phyloP scores from a whole-genome alignment of 2,888 invertebrate species.

The Corythucha ciliata region DNA sequence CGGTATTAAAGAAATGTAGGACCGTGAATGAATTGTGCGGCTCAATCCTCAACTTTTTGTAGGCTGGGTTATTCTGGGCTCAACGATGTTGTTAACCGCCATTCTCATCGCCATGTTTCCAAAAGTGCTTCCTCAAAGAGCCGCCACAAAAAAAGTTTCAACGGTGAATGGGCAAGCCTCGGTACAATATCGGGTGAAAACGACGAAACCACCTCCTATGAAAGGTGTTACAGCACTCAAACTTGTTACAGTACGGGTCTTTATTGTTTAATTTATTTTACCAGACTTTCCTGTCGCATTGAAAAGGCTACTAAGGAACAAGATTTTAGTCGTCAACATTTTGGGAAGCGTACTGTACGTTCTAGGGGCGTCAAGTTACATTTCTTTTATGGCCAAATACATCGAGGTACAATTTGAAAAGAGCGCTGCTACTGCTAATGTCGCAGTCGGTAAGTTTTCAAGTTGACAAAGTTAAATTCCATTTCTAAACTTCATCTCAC shows the following conservation, averaged over 20 bases:
- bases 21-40: too few species aligned
- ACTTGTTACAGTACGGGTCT: too few species aligned
- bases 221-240: too few species aligned
- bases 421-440: slow-evolving; percentile 54
- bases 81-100: slow-evolving; percentile 51
- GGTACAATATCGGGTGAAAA: neutral
- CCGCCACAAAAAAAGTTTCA: too few species aligned
- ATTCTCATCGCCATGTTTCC: slow-evolving; percentile 58
- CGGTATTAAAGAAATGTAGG: too few species aligned
- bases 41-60: too few species aligned
- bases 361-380: slow-evolving; percentile 53
- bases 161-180: too few species aligned
- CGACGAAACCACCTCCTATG: slow-evolving; percentile 13
- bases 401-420: slow-evolving; percentile 63
- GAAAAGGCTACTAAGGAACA: slow-evolving; percentile 53
- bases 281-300: slow-evolving; percentile 51
- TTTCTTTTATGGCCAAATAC: slow-evolving; percentile 64
- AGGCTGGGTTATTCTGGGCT: slow-evolving; percentile 45
- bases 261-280: too few species aligned
- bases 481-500: neutral
- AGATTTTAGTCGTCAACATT: slow-evolving; percentile 56
- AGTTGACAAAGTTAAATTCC: too few species aligned
- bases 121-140: slow-evolving; percentile 44
- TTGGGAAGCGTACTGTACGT: slow-evolving; percentile 57
- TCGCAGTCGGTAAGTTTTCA: slow-evolving; percentile 54